A percentile compares a stretch with the other conserved stretches of the same genome.
phyloP scores from a whole-genome alignment of 2,888 invertebrate genomes.

The Sclerodermus sp. region DNA sequence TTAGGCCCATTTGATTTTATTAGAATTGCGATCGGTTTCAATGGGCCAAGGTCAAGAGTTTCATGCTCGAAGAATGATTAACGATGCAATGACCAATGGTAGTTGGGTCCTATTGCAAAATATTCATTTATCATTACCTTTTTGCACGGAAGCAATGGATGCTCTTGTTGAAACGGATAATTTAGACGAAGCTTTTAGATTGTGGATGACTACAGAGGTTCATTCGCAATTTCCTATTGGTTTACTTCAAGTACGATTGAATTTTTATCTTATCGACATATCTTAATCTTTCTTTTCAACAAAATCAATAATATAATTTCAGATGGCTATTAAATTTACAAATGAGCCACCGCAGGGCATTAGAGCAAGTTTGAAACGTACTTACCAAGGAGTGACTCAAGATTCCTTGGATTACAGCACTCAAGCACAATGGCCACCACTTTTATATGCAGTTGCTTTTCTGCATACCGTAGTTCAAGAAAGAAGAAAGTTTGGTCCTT shows the following conservation, averaged over 20 bases:
- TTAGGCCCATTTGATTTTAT: too few species aligned
- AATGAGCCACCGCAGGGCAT: constrained; percentile 98
- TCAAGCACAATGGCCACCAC: constrained; percentile 89
- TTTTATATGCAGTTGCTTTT: constrained; percentile 92
- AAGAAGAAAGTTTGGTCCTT: constrained; percentile 90
- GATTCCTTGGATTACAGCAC: constrained; percentile 91
- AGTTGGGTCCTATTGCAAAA: constrained; percentile 96
- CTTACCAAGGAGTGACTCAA: constrained; percentile 87
- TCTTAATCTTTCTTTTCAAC: not conserved
- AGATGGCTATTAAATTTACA: constrained; percentile 96
- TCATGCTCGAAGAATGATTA: constrained; percentile 81
- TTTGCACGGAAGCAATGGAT: constrained; percentile 90
- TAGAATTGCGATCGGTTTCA: constrained; percentile 82
- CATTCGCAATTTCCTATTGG: constrained; percentile 93
- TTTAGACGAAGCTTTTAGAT: constrained; percentile 79
- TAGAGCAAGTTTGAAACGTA: constrained; percentile 88
- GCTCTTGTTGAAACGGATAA: constrained; percentile 82
- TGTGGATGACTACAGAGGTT: constrained; percentile 95
- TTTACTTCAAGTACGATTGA: constrained; percentile 59
- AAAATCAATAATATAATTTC: too few species aligned
- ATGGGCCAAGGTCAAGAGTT: constrained; percentile 98
- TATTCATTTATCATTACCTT: constrained; percentile 92
- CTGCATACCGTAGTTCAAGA: constrained; percentile 95
- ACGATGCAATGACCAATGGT: constrained; percentile 76
- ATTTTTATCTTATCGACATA: too few species aligned